Evolutionary conservation across 1,140 invertebrate genomes (phyloP), one percentile per base, ranked within the genome.

Genomic region (Wiebesia pumilae): DNA sequence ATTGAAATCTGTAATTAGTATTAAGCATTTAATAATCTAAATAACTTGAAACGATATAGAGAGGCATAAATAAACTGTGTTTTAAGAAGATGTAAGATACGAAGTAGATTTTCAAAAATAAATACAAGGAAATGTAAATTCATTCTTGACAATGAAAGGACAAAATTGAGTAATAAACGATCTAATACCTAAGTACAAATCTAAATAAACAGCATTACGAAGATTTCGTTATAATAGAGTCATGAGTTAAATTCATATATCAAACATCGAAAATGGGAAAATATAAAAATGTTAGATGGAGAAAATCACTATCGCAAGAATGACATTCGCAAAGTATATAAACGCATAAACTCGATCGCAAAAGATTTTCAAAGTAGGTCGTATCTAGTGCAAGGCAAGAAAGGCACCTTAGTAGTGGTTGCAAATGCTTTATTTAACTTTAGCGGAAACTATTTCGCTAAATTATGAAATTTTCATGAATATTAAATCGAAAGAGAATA

Each of bases 291-390:
- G 43, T n/a, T 43, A 43, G 24, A 43, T 43, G 38, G 4, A 43
- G 9, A 43, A 75, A 75, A 43, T 75, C n/a, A 75, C 7, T 75
- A 75, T 40, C 14, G 35, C 14, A 30, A 73, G 19, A 73, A 73
- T 40, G 43, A 75, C 24, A 75, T 40, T 43, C 27, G 38, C 10
- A 9, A 43, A 75, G 27, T 75, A 27, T 9, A 43, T 19, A 21
- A 12, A 71, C 33, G 30, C 21, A 71, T 12, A 75, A 43, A 75
- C 40, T 75, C 71, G 27, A 43, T 75, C 21, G 43, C 40, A 75
- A 75, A 75, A 75, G 30, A 75, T 43, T 75, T 75, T 43, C 19
- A 75, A 75, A 75, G 21, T 75, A 75, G 38, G 71, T 75, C 71
- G 71, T n/a, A 43, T 75, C 27, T 43, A 7, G 27, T 75, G 7